A percentile compares a stretch with the other conserved stretches of the same genome.
These are phyloP conservation scores for Acrocephalus scirpaceus DNA, from an alignment of 2,797 vertebrate genomes.

Conservation along the genomic window DNA sequence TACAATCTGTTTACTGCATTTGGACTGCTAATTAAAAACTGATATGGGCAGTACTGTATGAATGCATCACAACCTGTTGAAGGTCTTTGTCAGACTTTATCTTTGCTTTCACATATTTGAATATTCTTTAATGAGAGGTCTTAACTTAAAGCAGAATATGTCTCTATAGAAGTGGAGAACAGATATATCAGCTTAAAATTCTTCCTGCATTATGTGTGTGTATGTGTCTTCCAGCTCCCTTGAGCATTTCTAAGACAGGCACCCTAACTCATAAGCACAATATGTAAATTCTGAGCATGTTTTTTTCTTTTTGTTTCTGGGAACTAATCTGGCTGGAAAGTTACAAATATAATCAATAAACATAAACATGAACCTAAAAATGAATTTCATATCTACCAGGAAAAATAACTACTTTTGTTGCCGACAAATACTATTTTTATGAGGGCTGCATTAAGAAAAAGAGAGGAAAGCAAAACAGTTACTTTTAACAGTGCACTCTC, in stretches of 20 bases:
- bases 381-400: constrained; percentile 44
- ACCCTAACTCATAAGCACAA: constrained; percentile 14
- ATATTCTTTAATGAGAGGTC: constrained; percentile 72
- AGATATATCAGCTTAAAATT: constrained; percentile 56
- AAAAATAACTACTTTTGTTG: constrained; percentile 46
- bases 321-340: constrained; percentile 45
- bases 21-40: constrained; percentile 78
- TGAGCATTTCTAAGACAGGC: constrained; percentile 46
- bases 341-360: constrained; percentile 65
- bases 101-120: constrained; percentile 69
- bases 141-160: constrained; percentile 65
- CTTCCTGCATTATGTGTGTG: background rate
- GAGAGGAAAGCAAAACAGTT: constrained; percentile 2
- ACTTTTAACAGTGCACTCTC: background rate
- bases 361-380: constrained; percentile 57
- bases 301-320: constrained; percentile 41
- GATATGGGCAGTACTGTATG: constrained; percentile 61
- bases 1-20: constrained; percentile 74
- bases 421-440: constrained; percentile 64
- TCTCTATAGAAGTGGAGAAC: constrained; percentile 25
- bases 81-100: constrained; percentile 74
- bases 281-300: constrained; percentile 60
- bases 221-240: constrained; percentile 13
- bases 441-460: constrained; percentile 49
- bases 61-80: constrained; percentile 75